Percentiles rank a stretch among this genome's conserved stretches.
Evolutionary conservation across 2,113 vertebrate genomes (phyloP).

Genomic region (Petrocephalus zakoni): DNA sequence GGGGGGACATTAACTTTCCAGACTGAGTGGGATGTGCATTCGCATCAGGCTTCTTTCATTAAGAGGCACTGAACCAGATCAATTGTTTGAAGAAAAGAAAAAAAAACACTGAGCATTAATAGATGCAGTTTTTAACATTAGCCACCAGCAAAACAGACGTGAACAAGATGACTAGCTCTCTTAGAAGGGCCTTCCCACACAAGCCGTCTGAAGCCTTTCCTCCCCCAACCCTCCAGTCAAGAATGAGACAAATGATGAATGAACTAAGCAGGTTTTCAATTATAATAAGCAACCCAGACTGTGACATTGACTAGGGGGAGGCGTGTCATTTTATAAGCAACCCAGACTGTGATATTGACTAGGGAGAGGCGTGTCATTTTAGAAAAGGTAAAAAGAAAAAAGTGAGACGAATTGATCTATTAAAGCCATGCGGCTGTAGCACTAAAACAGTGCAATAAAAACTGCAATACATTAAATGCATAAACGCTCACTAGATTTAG

Average conservation of each 20-base stretch:
- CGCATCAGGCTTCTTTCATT: background rate
- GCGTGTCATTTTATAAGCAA: background rate
- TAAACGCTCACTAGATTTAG: background rate
- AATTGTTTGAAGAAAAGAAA: background rate
- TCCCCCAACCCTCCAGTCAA: background rate
- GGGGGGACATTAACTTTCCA: background rate
- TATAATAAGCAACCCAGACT: background rate
- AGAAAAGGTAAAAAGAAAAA: background rate
- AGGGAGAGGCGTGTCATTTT: background rate
- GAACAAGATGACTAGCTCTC: background rate
- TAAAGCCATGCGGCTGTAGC: background rate
- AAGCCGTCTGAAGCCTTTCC: background rate
- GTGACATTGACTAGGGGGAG: background rate
- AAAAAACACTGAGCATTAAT: background rate
- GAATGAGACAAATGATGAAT: background rate
- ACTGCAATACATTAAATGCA: background rate
- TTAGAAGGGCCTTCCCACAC: background rate
- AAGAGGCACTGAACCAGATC: background rate
- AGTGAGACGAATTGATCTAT: background rate
- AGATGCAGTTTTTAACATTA: background rate
- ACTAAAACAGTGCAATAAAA: background rate
- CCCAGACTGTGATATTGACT: background rate
- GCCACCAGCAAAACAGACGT: background rate
- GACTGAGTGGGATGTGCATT: background rate
- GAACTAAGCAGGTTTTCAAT: background rate